Base-by-base conservation (phyloP, 92 coral and sea anemone genomes). In the Epizoanthus stellaris region DNA sequence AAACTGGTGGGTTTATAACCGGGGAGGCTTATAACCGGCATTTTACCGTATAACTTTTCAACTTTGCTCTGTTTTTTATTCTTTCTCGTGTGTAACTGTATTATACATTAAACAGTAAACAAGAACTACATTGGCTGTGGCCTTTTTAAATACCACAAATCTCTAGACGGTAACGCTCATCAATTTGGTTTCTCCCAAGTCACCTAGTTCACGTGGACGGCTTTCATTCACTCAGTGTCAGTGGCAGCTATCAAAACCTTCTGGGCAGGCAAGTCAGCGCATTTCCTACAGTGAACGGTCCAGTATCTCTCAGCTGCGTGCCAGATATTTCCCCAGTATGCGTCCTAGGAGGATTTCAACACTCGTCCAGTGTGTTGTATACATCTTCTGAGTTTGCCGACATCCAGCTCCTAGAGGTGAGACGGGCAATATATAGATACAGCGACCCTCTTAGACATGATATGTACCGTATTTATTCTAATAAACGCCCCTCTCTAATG, bases 371-470 rank as follows among this genome's bases (percentile, higher is more conserved):
- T 0, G 66, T 92, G 25, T 84, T 94, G 42, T 94, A 87, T 73
- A 87, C 98, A 38, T 62, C 74, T 53, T 89, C 98, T 56, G 98
- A 94, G 84, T 94, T 94, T 77, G 90, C 90, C 7, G 76, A 66
- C 54, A 69, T 88, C 38, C 86, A 82, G 10, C 66, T 94, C 36
- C 53, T 92, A n/a, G 81, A 87, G 90, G 94, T 94, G 81, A 70
- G 88, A 14, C 15, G 56, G 10, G 36, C 36, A 30, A 30, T 30
- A 30, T 1, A 30, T 30, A 30, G 36, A 30, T 7, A 52, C 56
- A 52, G 56, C 13, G 56, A 2, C 42, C 17, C 17, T 23, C 25
- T n/a, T 14, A 71, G 54, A 38, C 12, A 17, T 1, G 6, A 6
- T 73, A 39, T 38, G 7, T 59, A 56, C 34, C 23, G 6, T 38